These are phyloP conservation scores for Eupsilia transversa DNA, from an alignment of 2,888 invertebrate genomes.

Conservation along the genomic window DNA sequence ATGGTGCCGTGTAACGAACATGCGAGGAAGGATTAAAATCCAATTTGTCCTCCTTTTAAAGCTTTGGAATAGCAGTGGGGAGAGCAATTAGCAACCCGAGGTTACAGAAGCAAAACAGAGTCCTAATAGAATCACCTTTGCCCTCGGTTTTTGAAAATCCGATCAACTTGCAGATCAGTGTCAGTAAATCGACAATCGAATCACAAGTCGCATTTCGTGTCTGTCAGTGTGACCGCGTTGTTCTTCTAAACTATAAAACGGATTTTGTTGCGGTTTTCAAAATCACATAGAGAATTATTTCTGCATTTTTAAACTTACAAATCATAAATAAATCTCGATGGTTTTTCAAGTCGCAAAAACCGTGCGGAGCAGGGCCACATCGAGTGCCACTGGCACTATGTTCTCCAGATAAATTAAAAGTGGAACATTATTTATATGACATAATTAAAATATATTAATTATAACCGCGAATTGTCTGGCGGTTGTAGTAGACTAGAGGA, in stretches of 20 bases:
- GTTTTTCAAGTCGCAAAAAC: too few species aligned
- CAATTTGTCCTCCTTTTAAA: constrained; percentile 16
- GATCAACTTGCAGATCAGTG: neutral
- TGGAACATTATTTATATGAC: neutral
- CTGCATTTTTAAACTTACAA: too few species aligned
- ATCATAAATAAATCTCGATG: too few species aligned
- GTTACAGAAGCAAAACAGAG: neutral
- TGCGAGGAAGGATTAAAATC: constrained; percentile 13
- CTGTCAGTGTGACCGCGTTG: too few species aligned
- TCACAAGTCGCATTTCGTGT: too few species aligned
- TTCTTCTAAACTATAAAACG: too few species aligned
- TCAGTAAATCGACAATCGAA: neutral
- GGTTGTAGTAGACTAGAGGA: too few species aligned
- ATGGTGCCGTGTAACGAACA: constrained; percentile 32
- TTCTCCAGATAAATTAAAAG: neutral
- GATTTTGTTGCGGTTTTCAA: too few species aligned
- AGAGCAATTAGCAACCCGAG: constrained; percentile 25
- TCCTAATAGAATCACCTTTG: constrained; percentile 2
- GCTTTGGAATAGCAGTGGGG: constrained; percentile 2
- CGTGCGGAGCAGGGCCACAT: neutral
- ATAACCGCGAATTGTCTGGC: neutral
- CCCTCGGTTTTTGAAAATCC: neutral
- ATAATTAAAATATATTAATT: neutral
- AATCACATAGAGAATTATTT: too few species aligned
- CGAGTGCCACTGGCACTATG: neutral